Conservation (phyloP, 2,113 vertebrate genomes). For the Kryptolebias marmoratus region DNA sequence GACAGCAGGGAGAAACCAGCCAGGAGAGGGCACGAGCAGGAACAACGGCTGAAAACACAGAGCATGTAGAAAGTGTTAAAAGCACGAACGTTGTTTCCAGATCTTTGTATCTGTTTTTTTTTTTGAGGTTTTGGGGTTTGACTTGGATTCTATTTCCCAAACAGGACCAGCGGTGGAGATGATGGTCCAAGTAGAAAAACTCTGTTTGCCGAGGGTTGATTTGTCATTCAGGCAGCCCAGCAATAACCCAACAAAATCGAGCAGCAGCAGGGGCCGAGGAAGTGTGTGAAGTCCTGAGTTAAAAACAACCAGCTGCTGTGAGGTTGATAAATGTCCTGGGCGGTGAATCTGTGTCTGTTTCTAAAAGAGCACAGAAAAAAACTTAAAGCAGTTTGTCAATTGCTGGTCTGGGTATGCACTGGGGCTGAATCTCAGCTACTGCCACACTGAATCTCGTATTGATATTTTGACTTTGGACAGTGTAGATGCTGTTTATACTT, state of each 20-base stretch:
- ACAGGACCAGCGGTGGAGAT: slow-evolving; percentile 38
- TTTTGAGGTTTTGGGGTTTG: slow-evolving; percentile 41
- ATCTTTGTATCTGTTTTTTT: slow-evolving; percentile 27
- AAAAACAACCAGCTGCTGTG: slow-evolving; percentile 9
- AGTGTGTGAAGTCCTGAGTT: slow-evolving; percentile 3
- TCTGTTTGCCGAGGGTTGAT: slow-evolving; percentile 52
- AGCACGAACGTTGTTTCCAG: slow-evolving; percentile 47
- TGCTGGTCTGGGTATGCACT: no score
- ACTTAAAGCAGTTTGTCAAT: no score
- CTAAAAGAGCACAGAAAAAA: neutral
- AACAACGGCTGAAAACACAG: slow-evolving; percentile 24
- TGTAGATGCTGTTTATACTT: no score
- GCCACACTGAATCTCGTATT: no score
- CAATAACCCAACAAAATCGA: slow-evolving; percentile 48
- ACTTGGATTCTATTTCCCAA: slow-evolving; percentile 53
- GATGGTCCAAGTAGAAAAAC: slow-evolving; percentile 39
- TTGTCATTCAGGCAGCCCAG: slow-evolving; percentile 56
- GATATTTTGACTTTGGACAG: no score
- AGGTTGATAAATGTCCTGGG: slow-evolving; percentile 3
- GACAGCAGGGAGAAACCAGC: slow-evolving; percentile 28
- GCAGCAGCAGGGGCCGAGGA: slow-evolving; percentile 16
- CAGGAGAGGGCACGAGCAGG: neutral
- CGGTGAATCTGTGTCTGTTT: neutral
- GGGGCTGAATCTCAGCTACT: no score
- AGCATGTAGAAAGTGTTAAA: slow-evolving; percentile 27